phyloP scores from a whole-genome alignment of 2,888 invertebrate species.

The Keiferia lycopersicella region DNA sequence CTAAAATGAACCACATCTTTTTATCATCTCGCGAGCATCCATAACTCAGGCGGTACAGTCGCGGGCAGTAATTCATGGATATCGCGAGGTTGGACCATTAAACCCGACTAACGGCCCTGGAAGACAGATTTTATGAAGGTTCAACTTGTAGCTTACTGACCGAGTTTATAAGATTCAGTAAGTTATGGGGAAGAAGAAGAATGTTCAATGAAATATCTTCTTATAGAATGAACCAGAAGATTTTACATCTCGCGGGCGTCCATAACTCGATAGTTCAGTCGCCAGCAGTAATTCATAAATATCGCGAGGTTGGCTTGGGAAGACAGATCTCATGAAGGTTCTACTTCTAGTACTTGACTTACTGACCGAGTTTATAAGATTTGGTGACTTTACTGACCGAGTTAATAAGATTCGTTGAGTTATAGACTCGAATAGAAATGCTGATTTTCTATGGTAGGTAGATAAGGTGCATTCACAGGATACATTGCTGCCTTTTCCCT shows the following conservation, averaged over 20 bases:
- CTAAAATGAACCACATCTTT: not conserved
- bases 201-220: too few species aligned
- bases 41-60: constrained; percentile 15
- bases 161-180: constrained; percentile 1
- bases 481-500: too few species aligned
- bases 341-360: constrained; percentile 47
- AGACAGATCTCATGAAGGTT: constrained; percentile 39
- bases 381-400: not conserved
- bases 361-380: constrained; percentile 11
- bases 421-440: too few species aligned
- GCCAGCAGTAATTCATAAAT: constrained; percentile 26
- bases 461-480: too few species aligned
- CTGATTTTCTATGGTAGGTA: too few species aligned
- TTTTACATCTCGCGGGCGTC: not conserved
- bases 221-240: not conserved
- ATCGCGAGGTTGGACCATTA: not conserved
- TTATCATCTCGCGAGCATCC: not conserved
- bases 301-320: constrained; percentile 15
- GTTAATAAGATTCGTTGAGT: too few species aligned
- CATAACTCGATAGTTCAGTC: constrained; percentile 12
- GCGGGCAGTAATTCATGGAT: constrained; percentile 25
- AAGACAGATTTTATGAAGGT: constrained; percentile 38
- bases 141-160: constrained; percentile 44
- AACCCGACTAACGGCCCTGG: constrained; percentile 3
- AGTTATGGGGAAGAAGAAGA: too few species aligned